Evolutionary conservation across 2,113 vertebrate genomes (phyloP).

Genomic region (Mesoclemmys tuberculata): DNA sequence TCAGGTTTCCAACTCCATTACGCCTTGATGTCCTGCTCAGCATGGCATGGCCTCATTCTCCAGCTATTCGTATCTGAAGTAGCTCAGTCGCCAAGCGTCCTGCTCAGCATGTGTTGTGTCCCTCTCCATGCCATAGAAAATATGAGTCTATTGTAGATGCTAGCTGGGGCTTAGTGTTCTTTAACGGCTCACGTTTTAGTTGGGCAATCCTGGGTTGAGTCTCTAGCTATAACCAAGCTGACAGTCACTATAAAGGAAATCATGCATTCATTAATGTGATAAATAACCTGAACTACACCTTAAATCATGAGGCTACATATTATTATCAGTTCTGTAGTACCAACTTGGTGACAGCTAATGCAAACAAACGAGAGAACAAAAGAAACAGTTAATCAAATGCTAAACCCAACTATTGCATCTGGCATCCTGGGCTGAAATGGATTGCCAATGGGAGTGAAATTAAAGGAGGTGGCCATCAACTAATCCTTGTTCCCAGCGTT

Average conservation of each 20-base stretch:
- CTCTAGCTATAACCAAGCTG: neutral
- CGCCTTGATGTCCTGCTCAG: constrained; percentile 16
- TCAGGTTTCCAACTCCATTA: neutral
- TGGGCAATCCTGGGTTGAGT: neutral
- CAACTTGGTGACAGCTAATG: neutral
- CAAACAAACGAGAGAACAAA: constrained; percentile 29
- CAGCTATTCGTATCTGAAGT: constrained; percentile 22
- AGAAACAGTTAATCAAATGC: constrained; percentile 25
- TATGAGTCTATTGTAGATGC: constrained; percentile 55
- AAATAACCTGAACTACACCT: neutral
- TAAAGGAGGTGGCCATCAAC: constrained; percentile 46
- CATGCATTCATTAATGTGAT: neutral
- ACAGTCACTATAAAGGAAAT: neutral
- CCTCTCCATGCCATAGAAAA: constrained; percentile 29
- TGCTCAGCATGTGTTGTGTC: neutral
- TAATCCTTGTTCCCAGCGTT: constrained; percentile 1
- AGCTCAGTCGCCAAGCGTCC: neutral
- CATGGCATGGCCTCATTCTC: constrained; percentile 35
- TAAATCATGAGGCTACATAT: constrained; percentile 9
- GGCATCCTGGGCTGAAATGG: constrained; percentile 29
- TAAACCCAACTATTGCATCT: constrained; percentile 11
- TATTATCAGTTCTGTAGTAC: neutral
- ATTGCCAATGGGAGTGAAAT: constrained; percentile 33
- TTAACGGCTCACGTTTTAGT: neutral
- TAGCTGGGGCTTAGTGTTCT: constrained; percentile 11